Evolutionary conservation across 1,140 invertebrate species (phyloP).

Genomic region (Pachypeltis micranthus): DNA sequence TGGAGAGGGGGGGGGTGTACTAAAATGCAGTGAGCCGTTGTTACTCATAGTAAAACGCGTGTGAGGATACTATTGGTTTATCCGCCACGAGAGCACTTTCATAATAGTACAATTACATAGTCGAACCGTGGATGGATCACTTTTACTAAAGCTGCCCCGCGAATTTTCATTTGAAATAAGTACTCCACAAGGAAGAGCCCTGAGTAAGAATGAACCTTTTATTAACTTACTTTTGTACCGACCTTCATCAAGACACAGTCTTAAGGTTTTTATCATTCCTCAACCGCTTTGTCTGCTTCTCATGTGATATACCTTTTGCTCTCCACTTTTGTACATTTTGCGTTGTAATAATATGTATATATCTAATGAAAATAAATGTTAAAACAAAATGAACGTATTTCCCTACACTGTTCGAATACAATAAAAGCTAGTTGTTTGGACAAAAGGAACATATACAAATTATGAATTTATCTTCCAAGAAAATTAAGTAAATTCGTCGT

Average conservation of each 20-base stretch:
- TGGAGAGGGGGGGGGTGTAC: no score
- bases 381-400: neutral
- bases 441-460: neutral
- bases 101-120: no score
- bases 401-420: neutral
- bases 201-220: neutral
- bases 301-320: slow-evolving; percentile 17
- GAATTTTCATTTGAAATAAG: no score
- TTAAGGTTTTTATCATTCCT: slow-evolving; percentile 9
- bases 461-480: neutral
- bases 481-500: no score
- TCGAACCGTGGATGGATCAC: no score
- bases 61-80: no score
- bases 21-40: no score
- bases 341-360: slow-evolving; percentile 31
- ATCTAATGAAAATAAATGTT: no score
- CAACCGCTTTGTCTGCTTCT: slow-evolving; percentile 19
- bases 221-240: neutral
- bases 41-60: no score
- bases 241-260: slow-evolving; percentile 17
- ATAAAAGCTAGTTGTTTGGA: neutral
- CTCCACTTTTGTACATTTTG: slow-evolving; percentile 26
- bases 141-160: no score
- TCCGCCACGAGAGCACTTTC: no score
- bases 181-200: slow-evolving; percentile 1